These are phyloP conservation scores for Nephila pilipes DNA, from an alignment of 1,140 invertebrate species.

Conservation along the genomic window DNA sequence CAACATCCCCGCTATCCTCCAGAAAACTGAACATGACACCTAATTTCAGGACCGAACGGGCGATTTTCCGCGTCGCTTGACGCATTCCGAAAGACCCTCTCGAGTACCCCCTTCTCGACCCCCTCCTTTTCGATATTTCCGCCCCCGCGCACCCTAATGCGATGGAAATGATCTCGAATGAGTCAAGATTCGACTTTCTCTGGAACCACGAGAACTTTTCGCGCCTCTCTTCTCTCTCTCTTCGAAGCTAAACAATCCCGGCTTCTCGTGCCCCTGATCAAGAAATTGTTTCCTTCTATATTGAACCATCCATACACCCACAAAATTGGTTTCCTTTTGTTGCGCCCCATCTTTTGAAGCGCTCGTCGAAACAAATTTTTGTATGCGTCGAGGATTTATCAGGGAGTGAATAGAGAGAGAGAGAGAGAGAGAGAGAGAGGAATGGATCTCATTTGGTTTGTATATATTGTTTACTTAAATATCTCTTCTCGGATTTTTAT, in stretches of 20 bases:
- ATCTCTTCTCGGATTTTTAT: too few species aligned
- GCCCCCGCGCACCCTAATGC: constrained; percentile 61
- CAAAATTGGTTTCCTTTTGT: not conserved
- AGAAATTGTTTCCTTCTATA: not conserved
- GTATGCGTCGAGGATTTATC: not conserved
- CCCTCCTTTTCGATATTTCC: constrained; percentile 63
- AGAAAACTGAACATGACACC: constrained; percentile 76
- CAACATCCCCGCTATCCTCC: not conserved
- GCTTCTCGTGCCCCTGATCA: not conserved
- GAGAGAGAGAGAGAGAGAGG: too few species aligned
- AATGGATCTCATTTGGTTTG: too few species aligned
- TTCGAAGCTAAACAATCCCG: not conserved
- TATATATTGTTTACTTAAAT: too few species aligned
- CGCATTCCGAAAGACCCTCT: constrained; percentile 69
- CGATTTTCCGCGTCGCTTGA: constrained; percentile 74
- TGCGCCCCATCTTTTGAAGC: not conserved
- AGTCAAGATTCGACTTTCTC: constrained; percentile 54
- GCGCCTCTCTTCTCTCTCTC: not conserved
- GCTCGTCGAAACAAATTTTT: not conserved
- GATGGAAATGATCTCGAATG: constrained; percentile 74
- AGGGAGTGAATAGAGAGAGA: not conserved
- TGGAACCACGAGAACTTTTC: not conserved
- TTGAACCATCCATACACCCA: not conserved
- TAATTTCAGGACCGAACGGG: constrained; percentile 71
- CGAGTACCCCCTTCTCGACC: constrained; percentile 21